Conservation (phyloP, 2,113 vertebrate species). For the Arvicanthis niloticus region DNA sequence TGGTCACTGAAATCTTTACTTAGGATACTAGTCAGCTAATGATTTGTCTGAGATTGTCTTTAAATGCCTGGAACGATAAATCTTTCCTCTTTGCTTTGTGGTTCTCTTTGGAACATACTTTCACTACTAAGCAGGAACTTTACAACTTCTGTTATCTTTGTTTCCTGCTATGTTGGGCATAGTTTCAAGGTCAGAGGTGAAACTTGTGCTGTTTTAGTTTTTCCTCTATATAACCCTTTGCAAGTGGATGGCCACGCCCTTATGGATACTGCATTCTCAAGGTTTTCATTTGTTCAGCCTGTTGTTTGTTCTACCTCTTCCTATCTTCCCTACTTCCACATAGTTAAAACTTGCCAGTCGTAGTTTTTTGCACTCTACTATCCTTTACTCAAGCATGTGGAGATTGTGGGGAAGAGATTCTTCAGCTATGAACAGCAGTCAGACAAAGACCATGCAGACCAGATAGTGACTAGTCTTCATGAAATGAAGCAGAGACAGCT, state of each 20-base stretch:
- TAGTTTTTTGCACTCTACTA: neutral
- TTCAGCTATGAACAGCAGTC: neutral
- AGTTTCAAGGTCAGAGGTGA: neutral
- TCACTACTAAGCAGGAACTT: constrained; percentile 1
- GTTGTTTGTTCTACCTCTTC: neutral
- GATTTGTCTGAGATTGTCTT: neutral
- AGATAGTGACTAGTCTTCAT: neutral
- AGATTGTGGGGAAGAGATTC: neutral
- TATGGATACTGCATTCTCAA: neutral
- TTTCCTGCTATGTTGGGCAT: neutral
- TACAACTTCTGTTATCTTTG: neutral
- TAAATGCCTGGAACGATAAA: neutral
- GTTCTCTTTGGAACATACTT: neutral
- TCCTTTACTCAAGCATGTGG: neutral
- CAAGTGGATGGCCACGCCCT: neutral
- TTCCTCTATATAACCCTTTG: neutral
- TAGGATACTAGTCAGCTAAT: neutral
- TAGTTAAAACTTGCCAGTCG: constrained; percentile 1
- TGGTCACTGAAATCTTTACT: neutral
- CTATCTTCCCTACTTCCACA: neutral
- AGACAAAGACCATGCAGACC: neutral
- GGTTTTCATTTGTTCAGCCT: neutral
- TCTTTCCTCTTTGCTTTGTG: neutral
- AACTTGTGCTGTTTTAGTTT: neutral
- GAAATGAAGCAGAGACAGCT: neutral